These are phyloP conservation scores for Punctoribates punctum DNA, from an alignment of 2,888 invertebrate species.

Conservation along the genomic window DNA sequence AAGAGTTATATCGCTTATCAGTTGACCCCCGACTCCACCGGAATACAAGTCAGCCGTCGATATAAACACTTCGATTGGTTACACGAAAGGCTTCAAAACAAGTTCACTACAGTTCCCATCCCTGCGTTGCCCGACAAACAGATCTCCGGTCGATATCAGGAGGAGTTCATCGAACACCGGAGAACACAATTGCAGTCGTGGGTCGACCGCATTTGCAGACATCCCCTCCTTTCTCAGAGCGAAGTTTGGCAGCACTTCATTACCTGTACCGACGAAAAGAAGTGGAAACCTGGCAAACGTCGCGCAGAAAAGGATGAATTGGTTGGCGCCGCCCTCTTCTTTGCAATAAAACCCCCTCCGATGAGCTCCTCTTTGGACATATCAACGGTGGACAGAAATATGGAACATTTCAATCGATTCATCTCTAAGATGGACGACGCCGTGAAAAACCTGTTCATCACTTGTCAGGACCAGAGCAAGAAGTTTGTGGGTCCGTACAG, in stretches of 20 bases:
- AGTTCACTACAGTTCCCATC: constrained; percentile 89
- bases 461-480: constrained; percentile 79
- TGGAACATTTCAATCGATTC: constrained; percentile 57
- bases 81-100: constrained; percentile 85
- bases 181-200: constrained; percentile 91
- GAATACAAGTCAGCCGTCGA: constrained; percentile 77
- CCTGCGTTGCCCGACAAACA: constrained; percentile 98
- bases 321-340: constrained; percentile 83
- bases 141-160: constrained; percentile 93
- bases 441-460: constrained; percentile 74
- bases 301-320: constrained; percentile 90
- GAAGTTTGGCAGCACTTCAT: constrained; percentile 97
- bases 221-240: constrained; percentile 85
- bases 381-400: constrained; percentile 52
- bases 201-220: constrained; percentile 92
- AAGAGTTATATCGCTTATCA: constrained; percentile 97
- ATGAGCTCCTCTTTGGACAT: constrained; percentile 64
- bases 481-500: constrained; percentile 78
- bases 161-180: constrained; percentile 91
- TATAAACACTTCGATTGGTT: constrained; percentile 99
- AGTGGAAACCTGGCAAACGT: constrained; percentile 94
- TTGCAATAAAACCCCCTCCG: constrained; percentile 74
- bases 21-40: constrained; percentile 78
- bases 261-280: constrained; percentile 86
- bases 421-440: constrained; percentile 80